phyloP scores from a whole-genome alignment of 2,888 invertebrate species.

The Corbicula japonica region DNA sequence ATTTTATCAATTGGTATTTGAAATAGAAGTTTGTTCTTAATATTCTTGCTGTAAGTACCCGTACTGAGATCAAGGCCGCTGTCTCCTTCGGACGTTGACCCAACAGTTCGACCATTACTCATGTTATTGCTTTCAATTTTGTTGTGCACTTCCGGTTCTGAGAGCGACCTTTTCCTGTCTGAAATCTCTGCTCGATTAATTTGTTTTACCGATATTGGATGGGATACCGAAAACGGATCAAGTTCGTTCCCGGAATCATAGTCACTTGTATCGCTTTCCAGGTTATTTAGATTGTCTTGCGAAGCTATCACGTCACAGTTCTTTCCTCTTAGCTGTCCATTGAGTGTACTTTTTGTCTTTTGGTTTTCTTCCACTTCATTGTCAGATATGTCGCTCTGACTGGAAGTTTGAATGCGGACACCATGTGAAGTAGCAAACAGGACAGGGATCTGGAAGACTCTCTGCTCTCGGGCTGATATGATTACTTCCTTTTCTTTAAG shows the following conservation, averaged over 20 bases:
- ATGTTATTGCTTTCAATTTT: constrained; percentile 19
- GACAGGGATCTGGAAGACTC: constrained; percentile 80
- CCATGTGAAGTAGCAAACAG: constrained; percentile 84
- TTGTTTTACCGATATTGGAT: constrained; percentile 76
- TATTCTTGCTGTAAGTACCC: constrained; percentile 1
- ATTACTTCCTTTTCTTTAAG: constrained; percentile 53
- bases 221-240: constrained; percentile 80
- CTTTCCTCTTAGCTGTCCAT: constrained; percentile 58
- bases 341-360: constrained; percentile 24
- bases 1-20: constrained; percentile 37
- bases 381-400: constrained; percentile 21
- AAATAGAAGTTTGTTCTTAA: constrained; percentile 10
- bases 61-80: constrained; percentile 78
- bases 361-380: constrained; percentile 59
- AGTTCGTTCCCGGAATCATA: constrained; percentile 81
- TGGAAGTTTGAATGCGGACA: constrained; percentile 65
- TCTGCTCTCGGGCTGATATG: constrained; percentile 51
- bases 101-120: constrained; percentile 35
- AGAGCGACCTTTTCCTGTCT: constrained; percentile 63
- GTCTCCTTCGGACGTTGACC: constrained; percentile 69
- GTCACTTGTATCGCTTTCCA: constrained; percentile 82
- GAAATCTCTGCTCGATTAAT: constrained; percentile 49
- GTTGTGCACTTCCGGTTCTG: constrained; percentile 73
- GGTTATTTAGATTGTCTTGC: constrained; percentile 70
- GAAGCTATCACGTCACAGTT: constrained; percentile 82